A percentile compares a stretch with the other conserved stretches of the same genome.
Conservation (phyloP, 2,888 invertebrate species). For the Parascotia fuliginaria region DNA sequence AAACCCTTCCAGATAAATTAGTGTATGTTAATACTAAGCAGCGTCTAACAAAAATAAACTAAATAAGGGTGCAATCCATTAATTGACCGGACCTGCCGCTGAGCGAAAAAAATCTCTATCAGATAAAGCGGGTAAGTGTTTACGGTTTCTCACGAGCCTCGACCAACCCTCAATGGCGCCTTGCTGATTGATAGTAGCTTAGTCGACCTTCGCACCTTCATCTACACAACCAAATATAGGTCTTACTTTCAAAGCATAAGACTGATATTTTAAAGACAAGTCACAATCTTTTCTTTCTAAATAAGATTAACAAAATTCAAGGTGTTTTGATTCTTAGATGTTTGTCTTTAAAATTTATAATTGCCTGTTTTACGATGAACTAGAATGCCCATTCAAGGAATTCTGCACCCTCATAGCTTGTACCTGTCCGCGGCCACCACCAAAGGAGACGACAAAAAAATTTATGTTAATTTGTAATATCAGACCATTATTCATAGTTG, state of each 20-base stretch:
- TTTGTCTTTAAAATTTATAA: slow-evolving; percentile 33
- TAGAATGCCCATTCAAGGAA: slow-evolving; percentile 80
- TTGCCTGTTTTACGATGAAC: slow-evolving; percentile 26
- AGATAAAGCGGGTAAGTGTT: slow-evolving; percentile 84
- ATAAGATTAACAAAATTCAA: slow-evolving; percentile 32
- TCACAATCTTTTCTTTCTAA: slow-evolving; percentile 37
- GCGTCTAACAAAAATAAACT: slow-evolving; percentile 76
- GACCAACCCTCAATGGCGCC: slow-evolving; percentile 85
- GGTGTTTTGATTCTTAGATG: slow-evolving; percentile 35
- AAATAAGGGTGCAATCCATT: slow-evolving; percentile 83
- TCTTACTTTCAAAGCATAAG: slow-evolving; percentile 43
- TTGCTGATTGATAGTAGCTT: slow-evolving; percentile 83
- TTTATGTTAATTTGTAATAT: slow-evolving; percentile 83
- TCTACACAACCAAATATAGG: slow-evolving; percentile 42
- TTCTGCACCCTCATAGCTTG: slow-evolving; percentile 84
- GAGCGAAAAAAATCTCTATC: slow-evolving; percentile 80
- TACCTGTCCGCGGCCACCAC: slow-evolving; percentile 84
- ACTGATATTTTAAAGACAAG: slow-evolving; percentile 38
- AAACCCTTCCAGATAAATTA: slow-evolving; percentile 79
- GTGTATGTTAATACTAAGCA: slow-evolving; percentile 74
- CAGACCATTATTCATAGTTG: slow-evolving; percentile 79
- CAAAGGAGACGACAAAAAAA: slow-evolving; percentile 80
- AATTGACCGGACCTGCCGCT: slow-evolving; percentile 82
- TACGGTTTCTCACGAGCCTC: slow-evolving; percentile 84
- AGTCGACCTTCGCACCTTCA: slow-evolving; percentile 73